phyloP scores from a whole-genome alignment of 2,888 invertebrate species.

The Gnatocerus cornutus region DNA sequence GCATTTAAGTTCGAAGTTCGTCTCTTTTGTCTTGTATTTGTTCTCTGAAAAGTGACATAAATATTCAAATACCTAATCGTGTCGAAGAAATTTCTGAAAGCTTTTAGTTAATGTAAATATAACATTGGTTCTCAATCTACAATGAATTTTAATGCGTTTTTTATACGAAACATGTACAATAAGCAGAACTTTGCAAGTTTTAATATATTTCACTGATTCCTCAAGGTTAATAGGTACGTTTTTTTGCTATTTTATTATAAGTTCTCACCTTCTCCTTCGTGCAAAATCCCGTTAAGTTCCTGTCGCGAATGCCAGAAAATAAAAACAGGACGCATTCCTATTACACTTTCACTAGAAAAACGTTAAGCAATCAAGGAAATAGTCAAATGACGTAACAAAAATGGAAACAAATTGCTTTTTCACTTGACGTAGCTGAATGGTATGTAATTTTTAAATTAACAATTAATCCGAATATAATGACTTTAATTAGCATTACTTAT shows the following conservation, averaged over 20 bases:
- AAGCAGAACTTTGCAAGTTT: too few species aligned
- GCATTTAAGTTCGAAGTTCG: too few species aligned
- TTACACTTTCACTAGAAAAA: conserved; percentile 2
- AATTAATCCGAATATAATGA: neutral
- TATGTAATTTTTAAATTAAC: conserved; percentile 8
- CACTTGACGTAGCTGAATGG: neutral
- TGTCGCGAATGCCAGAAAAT: neutral
- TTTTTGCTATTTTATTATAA: neutral
- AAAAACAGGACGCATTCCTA: neutral
- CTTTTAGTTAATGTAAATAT: too few species aligned
- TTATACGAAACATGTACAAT: too few species aligned
- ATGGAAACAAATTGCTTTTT: conserved; percentile 3
- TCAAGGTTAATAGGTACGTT: conserved; percentile 1
- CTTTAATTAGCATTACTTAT: neutral
- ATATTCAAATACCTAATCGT: too few species aligned
- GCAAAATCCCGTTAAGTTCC: neutral
- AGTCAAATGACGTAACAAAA: neutral
- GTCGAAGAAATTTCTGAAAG: too few species aligned
- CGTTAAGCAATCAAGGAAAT: neutral
- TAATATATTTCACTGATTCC: neutral
- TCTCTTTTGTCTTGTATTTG: too few species aligned
- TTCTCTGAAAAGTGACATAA: too few species aligned
- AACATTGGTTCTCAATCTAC: too few species aligned
- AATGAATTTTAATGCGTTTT: too few species aligned
- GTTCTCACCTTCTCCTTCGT: neutral